These are phyloP conservation scores for Temnothorax longispinosus DNA, from an alignment of 1,140 invertebrate genomes.

Conservation along the genomic window DNA sequence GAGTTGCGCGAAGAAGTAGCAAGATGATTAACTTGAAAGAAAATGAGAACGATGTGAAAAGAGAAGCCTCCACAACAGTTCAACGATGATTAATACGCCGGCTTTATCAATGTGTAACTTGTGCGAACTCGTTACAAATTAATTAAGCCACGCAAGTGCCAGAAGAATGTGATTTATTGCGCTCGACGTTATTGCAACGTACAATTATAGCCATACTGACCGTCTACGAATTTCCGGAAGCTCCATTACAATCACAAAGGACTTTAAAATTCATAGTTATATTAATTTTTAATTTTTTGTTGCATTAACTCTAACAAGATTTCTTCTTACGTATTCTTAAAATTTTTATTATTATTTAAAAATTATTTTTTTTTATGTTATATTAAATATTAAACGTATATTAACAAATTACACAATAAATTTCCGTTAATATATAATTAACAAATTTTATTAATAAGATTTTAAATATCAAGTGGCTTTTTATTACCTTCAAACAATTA, in stretches of 20 bases:
- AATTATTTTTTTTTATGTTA: background rate
- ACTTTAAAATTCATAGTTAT: background rate
- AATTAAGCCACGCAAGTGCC: conserved; percentile 68
- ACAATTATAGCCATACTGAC: conserved; percentile 16
- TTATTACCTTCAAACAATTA: background rate
- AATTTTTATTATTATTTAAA: background rate
- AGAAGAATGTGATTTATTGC: conserved; percentile 66
- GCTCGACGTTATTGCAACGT: conserved; percentile 5
- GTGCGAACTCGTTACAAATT: conserved; percentile 75
- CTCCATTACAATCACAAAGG: background rate
- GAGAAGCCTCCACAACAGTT: conserved; percentile 50
- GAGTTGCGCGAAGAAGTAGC: background rate
- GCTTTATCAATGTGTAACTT: conserved; percentile 68
- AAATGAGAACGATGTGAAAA: conserved; percentile 44
- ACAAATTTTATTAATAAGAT: background rate
- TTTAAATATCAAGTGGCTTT: background rate
- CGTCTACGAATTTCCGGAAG: background rate
- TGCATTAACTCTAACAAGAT: background rate
- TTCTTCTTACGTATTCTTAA: background rate
- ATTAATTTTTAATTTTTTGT: background rate
- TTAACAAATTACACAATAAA: background rate
- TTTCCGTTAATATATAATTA: background rate
- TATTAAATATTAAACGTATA: background rate
- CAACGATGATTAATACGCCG: conserved; percentile 70
- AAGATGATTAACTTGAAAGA: conserved; percentile 64